These are phyloP conservation scores for Bombus huntii DNA, from an alignment of 1,140 invertebrate species.

Conservation along the genomic window DNA sequence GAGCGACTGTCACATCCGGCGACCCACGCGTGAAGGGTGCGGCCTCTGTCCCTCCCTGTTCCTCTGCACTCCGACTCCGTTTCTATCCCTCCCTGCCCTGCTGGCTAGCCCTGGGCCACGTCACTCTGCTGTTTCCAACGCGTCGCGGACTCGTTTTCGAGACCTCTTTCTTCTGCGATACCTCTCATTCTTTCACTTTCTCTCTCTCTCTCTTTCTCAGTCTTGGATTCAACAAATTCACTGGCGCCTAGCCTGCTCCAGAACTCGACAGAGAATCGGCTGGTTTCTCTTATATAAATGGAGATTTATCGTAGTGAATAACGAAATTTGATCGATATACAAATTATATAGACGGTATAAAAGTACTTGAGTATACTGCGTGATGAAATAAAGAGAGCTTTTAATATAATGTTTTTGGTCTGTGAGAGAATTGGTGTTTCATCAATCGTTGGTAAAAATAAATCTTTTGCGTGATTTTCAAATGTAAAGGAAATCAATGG, in stretches of 20 bases:
- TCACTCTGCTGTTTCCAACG: slow-evolving; percentile 49
- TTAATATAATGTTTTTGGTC: no score
- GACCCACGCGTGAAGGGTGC: slow-evolving; percentile 82
- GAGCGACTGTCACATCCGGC: slow-evolving; percentile 82
- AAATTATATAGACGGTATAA: no score
- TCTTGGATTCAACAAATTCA: slow-evolving; percentile 16
- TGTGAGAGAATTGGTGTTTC: no score
- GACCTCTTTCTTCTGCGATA: slow-evolving; percentile 17
- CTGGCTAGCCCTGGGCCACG: slow-evolving; percentile 55
- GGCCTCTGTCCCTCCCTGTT: slow-evolving; percentile 66
- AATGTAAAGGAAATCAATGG: no score
- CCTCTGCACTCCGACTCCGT: slow-evolving; percentile 41
- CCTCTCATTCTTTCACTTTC: neutral
- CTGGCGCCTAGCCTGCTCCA: slow-evolving; percentile 46
- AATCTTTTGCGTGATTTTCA: no score
- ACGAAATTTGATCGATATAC: neutral
- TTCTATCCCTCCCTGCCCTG: slow-evolving; percentile 20
- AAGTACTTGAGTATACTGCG: no score
- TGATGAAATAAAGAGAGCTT: no score
- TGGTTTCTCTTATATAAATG: neutral
- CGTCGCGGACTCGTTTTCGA: slow-evolving; percentile 52
- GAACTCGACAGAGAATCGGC: neutral
- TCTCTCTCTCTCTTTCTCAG: neutral
- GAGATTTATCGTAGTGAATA: no score
- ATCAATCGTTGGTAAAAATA: no score